phyloP scores from a whole-genome alignment of 2,888 invertebrate species.

The Campopleginae sp. region DNA sequence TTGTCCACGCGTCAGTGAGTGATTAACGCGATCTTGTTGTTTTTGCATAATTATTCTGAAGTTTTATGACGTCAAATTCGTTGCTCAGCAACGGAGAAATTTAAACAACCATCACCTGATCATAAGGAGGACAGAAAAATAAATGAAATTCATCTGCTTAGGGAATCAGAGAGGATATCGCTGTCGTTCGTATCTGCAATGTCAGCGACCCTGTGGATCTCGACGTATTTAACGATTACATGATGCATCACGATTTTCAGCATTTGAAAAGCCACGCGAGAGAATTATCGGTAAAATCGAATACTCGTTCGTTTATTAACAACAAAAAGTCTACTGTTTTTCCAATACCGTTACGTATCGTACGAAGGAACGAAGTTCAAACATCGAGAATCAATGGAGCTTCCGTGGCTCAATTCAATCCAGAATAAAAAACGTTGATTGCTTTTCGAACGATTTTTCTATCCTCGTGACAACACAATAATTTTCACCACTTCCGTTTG shows the following conservation, averaged over 20 bases:
- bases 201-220: slow-evolving; percentile 71
- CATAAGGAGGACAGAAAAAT: slow-evolving; percentile 16
- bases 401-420: neutral
- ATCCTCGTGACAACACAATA: neutral
- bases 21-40: neutral
- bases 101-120: slow-evolving; percentile 10
- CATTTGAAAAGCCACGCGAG: slow-evolving; percentile 62
- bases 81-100: neutral
- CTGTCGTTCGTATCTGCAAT: slow-evolving; percentile 73
- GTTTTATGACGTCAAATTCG: neutral
- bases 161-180: slow-evolving; percentile 69
- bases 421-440: neutral
- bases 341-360: neutral
- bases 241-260: slow-evolving; percentile 72
- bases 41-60: neutral
- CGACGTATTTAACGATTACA: slow-evolving; percentile 70
- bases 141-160: slow-evolving; percentile 26
- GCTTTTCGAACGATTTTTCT: neutral
- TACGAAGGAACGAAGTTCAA: neutral
- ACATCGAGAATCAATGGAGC: neutral
- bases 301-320: neutral
- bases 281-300: slow-evolving; percentile 68
- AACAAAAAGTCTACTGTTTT: neutral
- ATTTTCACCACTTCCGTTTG: slow-evolving; percentile 4
- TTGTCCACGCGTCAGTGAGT: slow-evolving; percentile 46